phyloP scores from a whole-genome alignment of 1,140 invertebrate species.

The Diploscapter pachys region DNA sequence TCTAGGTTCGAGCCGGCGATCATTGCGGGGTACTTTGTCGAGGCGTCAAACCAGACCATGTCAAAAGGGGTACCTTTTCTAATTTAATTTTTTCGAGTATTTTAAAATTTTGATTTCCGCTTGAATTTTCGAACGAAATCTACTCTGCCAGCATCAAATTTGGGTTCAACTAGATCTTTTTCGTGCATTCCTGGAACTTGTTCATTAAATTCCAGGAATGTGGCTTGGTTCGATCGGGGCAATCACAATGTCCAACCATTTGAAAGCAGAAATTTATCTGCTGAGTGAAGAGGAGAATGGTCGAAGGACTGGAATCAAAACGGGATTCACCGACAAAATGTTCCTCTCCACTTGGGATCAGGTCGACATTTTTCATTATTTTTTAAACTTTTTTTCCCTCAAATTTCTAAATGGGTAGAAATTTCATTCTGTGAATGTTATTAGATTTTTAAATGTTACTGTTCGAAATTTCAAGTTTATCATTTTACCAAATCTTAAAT shows the following conservation, averaged over 20 bases:
- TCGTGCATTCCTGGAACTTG: too few species aligned
- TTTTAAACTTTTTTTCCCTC: background rate
- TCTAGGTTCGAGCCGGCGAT: constrained; percentile 76
- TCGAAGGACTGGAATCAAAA: constrained; percentile 45
- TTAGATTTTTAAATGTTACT: too few species aligned
- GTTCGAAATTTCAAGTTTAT: too few species aligned
- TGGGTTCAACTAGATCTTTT: too few species aligned
- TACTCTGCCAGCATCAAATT: too few species aligned
- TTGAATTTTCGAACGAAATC: too few species aligned
- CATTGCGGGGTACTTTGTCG: constrained; percentile 79
- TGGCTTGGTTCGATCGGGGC: constrained; percentile 70
- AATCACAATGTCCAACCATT: constrained; percentile 72
- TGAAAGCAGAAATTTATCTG: constrained; percentile 80
- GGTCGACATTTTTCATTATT: constrained; percentile 23
- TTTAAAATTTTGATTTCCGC: too few species aligned
- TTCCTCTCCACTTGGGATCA: constrained; percentile 53
- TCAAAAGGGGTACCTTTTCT: constrained; percentile 68
- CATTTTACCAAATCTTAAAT: too few species aligned
- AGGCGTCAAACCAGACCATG: constrained; percentile 70
- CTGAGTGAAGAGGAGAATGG: constrained; percentile 71
- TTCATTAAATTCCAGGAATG: constrained; percentile 68
- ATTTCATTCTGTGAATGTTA: too few species aligned
- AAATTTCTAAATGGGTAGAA: background rate
- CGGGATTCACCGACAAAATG: constrained; percentile 44
- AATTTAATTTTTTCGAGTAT: constrained; percentile 72